A percentile compares a stretch with the other conserved stretches of the same genome.
phyloP scores from a whole-genome alignment of 2,797 vertebrate genomes.

The Gymnocypris eckloni region DNA sequence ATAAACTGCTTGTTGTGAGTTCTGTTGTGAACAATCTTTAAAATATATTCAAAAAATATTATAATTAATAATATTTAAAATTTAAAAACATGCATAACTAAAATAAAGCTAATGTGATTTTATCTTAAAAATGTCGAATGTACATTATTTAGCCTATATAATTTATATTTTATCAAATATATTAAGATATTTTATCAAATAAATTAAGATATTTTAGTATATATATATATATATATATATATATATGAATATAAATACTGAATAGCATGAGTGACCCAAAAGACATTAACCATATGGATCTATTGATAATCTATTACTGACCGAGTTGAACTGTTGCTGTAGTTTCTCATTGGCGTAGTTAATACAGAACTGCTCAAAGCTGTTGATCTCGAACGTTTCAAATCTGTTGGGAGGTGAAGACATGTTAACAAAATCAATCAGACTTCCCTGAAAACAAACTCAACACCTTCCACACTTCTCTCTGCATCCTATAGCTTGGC shows the following conservation, averaged over 20 bases:
- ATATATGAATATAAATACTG: no score
- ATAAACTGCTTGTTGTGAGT: neutral
- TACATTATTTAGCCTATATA: neutral
- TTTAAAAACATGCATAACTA: neutral
- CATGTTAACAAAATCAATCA: neutral
- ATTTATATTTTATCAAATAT: no score
- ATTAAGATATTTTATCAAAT: no score
- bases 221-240: no score
- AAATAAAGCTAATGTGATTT: neutral
- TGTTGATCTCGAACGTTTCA: slow-evolving; percentile 96
- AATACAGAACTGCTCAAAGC: slow-evolving; percentile 98
- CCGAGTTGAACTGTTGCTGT: slow-evolving; percentile 98
- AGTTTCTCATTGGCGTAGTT: slow-evolving; percentile 98
- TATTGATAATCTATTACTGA: slow-evolving; percentile 70
- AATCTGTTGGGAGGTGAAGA: slow-evolving; percentile 80
- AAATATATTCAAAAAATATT: neutral
- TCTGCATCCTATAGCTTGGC: slow-evolving; percentile 17
- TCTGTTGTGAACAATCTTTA: neutral
- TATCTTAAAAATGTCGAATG: no score
- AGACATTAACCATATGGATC: no score
- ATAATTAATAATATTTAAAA: neutral
- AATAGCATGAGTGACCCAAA: no score
- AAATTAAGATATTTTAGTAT: no score
- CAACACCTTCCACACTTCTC: neutral
- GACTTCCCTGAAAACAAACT: neutral